Evolutionary conservation across 2,797 vertebrate species (phyloP).

Genomic region (Sebastiscus tertius): DNA sequence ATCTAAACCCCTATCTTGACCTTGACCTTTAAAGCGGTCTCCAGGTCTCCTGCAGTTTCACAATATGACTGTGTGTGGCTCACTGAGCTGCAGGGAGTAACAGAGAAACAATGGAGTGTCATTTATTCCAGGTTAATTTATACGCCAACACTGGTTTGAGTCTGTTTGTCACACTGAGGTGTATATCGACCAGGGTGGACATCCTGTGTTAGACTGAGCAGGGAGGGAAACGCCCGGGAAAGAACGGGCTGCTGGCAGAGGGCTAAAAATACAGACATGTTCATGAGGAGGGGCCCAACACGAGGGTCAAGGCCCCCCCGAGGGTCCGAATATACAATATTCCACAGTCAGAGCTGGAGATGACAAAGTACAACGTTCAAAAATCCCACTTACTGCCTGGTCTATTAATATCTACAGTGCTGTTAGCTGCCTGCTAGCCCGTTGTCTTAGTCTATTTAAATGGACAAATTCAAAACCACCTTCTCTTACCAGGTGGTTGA

Average conservation of each 20-base stretch:
- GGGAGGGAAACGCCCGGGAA: constrained; percentile 62
- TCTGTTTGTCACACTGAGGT: constrained; percentile 38
- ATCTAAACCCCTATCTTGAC: not conserved
- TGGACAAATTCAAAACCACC: too few relatives aligned
- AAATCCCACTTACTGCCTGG: too few relatives aligned
- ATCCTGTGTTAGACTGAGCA: constrained; percentile 57
- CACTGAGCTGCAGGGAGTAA: constrained; percentile 11
- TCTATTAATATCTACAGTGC: not conserved
- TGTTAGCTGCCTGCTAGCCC: too few relatives aligned
- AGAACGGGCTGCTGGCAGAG: constrained; percentile 39
- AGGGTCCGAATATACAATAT: constrained; percentile 12
- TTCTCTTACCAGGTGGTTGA: not conserved
- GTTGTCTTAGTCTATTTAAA: too few relatives aligned
- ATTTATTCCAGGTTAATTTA: constrained; percentile 13
- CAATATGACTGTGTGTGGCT: constrained; percentile 42
- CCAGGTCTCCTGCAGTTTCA: constrained; percentile 15
- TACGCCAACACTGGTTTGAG: constrained; percentile 3
- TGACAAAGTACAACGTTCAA: not conserved
- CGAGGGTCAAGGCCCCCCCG: not conserved
- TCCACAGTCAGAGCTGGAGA: not conserved
- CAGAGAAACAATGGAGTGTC: constrained; percentile 46
- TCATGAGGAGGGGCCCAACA: constrained; percentile 6
- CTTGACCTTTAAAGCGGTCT: not conserved
- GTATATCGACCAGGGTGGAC: constrained; percentile 39
- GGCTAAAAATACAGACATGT: constrained; percentile 54